These are phyloP conservation scores for Conus ventricosus DNA, from an alignment of 1,140 invertebrate genomes.

Conservation along the genomic window DNA sequence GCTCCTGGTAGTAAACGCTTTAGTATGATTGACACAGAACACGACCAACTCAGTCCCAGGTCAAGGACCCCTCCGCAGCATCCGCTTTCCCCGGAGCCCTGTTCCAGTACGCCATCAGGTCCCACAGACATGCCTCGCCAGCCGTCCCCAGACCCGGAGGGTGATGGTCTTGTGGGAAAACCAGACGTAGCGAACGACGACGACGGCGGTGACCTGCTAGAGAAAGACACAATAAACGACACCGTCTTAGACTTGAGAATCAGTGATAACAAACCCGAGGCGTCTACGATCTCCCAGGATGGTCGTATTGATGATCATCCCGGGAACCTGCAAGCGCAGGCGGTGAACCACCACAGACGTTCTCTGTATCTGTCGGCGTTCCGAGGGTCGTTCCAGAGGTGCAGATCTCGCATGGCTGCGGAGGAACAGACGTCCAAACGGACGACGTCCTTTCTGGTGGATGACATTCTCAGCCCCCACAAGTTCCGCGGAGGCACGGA, in stretches of 20 bases:
- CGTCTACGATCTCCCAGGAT: not conserved
- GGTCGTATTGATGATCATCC: not conserved
- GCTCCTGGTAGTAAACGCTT: too few species aligned
- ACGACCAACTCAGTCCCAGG: not conserved
- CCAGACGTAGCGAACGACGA: not conserved
- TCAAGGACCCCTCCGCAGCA: not conserved
- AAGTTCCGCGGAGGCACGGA: constrained; percentile 20
- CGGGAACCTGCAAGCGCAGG: not conserved
- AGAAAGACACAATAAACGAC: not conserved
- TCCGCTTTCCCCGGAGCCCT: not conserved
- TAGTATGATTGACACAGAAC: not conserved
- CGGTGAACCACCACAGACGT: not conserved
- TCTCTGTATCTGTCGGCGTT: not conserved
- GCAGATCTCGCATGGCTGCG: not conserved
- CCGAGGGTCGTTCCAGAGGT: not conserved
- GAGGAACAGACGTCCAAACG: not conserved
- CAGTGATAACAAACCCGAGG: not conserved
- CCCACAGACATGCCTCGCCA: not conserved
- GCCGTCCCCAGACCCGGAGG: not conserved
- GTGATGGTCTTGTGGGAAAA: not conserved
- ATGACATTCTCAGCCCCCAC: constrained; percentile 37
- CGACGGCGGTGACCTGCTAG: not conserved
- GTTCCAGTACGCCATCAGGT: not conserved
- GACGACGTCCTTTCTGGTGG: constrained; percentile 38
- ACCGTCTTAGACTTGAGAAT: not conserved